Conservation (phyloP, 2,113 vertebrate species). For the Prionailurus viverrinus region DNA sequence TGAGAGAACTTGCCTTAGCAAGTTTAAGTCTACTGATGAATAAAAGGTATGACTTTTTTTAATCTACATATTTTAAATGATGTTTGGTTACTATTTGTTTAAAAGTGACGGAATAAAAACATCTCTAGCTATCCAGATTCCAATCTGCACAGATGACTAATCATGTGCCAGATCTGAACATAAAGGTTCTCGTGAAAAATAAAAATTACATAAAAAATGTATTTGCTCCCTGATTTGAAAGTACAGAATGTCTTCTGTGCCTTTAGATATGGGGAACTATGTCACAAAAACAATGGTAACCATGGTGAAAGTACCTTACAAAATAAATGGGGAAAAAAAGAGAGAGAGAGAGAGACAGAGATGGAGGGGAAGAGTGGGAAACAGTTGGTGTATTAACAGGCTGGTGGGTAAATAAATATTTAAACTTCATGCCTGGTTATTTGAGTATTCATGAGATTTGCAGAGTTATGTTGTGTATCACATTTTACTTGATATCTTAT, state of each 20-base stretch:
- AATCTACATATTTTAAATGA: constrained; percentile 20
- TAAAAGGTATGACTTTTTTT: constrained; percentile 46
- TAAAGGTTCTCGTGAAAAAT: constrained; percentile 63
- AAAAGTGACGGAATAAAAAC: constrained; percentile 60
- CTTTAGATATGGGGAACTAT: constrained; percentile 14
- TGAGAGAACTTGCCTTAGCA: constrained; percentile 20
- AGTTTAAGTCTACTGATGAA: constrained; percentile 26
- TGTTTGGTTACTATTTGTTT: constrained; percentile 61
- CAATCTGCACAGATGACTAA: constrained; percentile 59
- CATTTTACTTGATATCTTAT: constrained; percentile 34
- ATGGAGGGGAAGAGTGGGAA: not conserved
- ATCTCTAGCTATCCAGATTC: constrained; percentile 26
- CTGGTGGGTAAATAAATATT: constrained; percentile 65
- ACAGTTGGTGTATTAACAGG: constrained; percentile 20
- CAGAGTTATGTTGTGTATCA: not conserved
- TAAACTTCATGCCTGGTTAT: constrained; percentile 44
- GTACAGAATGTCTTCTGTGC: constrained; percentile 68
- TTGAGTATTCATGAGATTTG: constrained; percentile 46
- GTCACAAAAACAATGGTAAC: constrained; percentile 57
- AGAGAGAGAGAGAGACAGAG: not conserved
- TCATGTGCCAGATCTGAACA: constrained; percentile 46
- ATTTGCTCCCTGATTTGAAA: constrained; percentile 57
- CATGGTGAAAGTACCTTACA: constrained; percentile 8
- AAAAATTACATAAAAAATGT: constrained; percentile 60
- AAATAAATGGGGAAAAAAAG: not conserved